Evolutionary conservation across 2,113 vertebrate genomes (phyloP).

Genomic region (Cercocebus atys): DNA sequence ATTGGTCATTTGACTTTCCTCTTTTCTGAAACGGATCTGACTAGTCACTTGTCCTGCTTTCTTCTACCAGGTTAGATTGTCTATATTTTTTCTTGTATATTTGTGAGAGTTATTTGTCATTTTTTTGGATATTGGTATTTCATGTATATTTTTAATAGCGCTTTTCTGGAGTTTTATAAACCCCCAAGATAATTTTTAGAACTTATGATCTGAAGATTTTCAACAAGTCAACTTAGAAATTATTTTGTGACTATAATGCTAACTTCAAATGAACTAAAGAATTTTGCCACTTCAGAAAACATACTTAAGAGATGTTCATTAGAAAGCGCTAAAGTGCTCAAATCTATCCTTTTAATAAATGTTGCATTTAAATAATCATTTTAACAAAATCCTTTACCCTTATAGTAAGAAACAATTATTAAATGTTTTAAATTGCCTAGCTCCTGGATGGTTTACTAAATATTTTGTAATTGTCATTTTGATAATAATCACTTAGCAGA

Average conservation of each 20-base stretch:
- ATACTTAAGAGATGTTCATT: not conserved
- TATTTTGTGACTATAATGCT: not conserved
- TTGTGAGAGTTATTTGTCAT: not conserved
- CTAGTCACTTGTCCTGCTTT: not conserved
- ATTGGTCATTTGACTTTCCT: not conserved
- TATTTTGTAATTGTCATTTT: constrained; percentile 1
- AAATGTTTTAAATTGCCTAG: not conserved
- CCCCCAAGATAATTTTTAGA: not conserved
- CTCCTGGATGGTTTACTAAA: not conserved
- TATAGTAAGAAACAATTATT: not conserved
- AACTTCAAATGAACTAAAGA: not conserved
- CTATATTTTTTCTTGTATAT: not conserved
- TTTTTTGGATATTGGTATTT: not conserved
- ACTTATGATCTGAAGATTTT: not conserved
- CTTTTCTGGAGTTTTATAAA: not conserved
- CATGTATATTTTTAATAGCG: not conserved
- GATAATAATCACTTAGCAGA: not conserved
- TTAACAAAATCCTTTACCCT: not conserved
- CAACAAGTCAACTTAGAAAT: not conserved
- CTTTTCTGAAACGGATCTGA: not conserved
- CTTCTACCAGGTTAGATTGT: not conserved
- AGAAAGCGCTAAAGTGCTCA: not conserved
- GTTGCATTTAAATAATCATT: not conserved
- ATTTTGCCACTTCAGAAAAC: constrained; percentile 1
- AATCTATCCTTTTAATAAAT: not conserved